Evolutionary conservation across 2,797 vertebrate species (phyloP), one percentile per base, ranked within the genome.

Genomic region (Acrocephalus scirpaceus): DNA sequence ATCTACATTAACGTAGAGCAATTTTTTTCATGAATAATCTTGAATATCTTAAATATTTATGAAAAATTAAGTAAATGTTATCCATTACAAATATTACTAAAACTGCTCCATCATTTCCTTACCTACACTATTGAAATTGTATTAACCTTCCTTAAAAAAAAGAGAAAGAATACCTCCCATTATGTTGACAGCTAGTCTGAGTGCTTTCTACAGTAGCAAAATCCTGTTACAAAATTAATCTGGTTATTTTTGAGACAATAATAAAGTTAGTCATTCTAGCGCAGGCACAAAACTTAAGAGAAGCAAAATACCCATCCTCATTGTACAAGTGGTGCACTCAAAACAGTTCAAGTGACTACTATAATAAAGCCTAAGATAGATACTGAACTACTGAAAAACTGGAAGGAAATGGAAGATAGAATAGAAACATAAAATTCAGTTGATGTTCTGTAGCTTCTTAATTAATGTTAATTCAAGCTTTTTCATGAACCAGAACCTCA

Each of bases 191-290:
- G 72, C 18, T 60, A 76, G 21, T 66, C 50, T 84, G 30, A 90
- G 78, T 86, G 30, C 36, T 83, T 85, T 85, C 79, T 89, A 64
- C 84, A 95, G 76, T 34, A 86, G 69, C 89, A 38, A 94, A 96
- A 96, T 88, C 47, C 44, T 96, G 42, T 95, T 93, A 85, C 2
- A 64, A 53, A 94, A 92, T 96, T 92, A 76, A 96, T 80, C 78
- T 66, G 67, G n/a, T 54, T 86, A 26, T 74, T 67, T 86, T 92
- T 92, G 44, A 95, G 72, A 50, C 73, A 44, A 64, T 69, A 94
- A 92, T 57, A 84, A 95, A 86, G 16, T 48, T 19, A 34, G 76
- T 73, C 26, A 29, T 56, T 75, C 38, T 29, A 62, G 18, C 22
- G 48, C 48, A 47, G 54, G 21, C 74, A 87, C 51, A 86, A 82